Conservation (phyloP, 2,113 vertebrate genomes). For the Trochalopteron elliotii region DNA sequence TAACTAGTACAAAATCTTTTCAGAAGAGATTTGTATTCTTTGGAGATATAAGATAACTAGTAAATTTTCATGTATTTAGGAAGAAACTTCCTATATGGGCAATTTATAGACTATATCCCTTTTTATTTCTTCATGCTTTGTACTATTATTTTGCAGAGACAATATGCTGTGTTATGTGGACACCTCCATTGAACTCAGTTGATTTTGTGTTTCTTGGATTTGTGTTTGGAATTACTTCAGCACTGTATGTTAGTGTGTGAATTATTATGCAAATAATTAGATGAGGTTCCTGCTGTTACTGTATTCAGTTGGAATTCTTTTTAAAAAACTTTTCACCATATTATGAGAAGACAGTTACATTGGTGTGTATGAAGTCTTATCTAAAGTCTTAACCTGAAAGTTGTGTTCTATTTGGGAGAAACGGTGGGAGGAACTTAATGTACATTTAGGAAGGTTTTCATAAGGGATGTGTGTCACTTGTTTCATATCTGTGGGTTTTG, state of each 20-base stretch:
- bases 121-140: neutral
- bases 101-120: neutral
- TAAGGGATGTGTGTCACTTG: neutral
- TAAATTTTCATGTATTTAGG: neutral
- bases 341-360: neutral
- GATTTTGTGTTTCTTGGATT: neutral
- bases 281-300: neutral
- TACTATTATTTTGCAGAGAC: neutral
- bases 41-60: neutral
- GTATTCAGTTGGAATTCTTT: neutral
- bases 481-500: neutral
- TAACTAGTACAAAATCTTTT: neutral
- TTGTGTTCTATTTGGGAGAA: neutral
- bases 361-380: neutral
- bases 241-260: neutral
- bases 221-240: neutral
- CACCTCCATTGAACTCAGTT: neutral
- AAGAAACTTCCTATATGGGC: neutral
- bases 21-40: neutral
- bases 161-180: neutral
- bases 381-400: neutral
- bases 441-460: neutral
- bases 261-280: neutral
- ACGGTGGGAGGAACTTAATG: neutral
- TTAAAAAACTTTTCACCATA: neutral